phyloP scores from a whole-genome alignment of 1,140 invertebrate species.

The Listronotus bonariensis region DNA sequence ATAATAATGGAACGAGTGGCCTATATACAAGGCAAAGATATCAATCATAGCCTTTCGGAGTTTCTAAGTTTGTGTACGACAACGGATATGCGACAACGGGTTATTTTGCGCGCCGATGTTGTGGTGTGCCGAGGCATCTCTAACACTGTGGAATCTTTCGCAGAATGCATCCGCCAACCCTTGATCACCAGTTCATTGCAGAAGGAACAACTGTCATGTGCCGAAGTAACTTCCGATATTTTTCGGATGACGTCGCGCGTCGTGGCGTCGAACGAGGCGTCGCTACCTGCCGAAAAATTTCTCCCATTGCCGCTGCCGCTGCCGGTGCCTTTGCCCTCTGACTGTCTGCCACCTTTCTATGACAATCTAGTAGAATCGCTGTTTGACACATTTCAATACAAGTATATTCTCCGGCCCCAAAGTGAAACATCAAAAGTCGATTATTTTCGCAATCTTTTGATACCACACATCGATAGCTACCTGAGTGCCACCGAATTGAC shows the following conservation, averaged over 20 bases:
- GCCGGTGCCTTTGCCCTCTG: neutral
- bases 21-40: no score
- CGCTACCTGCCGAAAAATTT: constrained; percentile 1
- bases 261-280: neutral
- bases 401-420: neutral
- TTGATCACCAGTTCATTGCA: constrained; percentile 1
- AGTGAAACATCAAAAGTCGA: neutral
- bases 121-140: neutral
- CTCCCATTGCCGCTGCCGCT: neutral
- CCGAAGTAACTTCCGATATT: neutral
- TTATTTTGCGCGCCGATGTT: constrained; percentile 3
- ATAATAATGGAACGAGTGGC: no score
- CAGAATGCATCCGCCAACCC: neutral
- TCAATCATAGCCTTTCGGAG: neutral
- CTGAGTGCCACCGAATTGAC: neutral
- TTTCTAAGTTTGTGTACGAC: neutral
- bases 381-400: constrained; percentile 7
- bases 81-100: constrained; percentile 1
- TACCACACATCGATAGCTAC: neutral
- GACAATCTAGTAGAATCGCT: neutral
- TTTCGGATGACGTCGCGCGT: constrained; percentile 3
- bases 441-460: constrained; percentile 8
- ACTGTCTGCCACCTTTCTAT: neutral
- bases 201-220: constrained; percentile 2
- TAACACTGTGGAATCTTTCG: neutral